Percentiles rank a stretch among this genome's conserved stretches.
phyloP scores from a whole-genome alignment of 2,113 vertebrate species.

The Thinocorus orbignyianus region DNA sequence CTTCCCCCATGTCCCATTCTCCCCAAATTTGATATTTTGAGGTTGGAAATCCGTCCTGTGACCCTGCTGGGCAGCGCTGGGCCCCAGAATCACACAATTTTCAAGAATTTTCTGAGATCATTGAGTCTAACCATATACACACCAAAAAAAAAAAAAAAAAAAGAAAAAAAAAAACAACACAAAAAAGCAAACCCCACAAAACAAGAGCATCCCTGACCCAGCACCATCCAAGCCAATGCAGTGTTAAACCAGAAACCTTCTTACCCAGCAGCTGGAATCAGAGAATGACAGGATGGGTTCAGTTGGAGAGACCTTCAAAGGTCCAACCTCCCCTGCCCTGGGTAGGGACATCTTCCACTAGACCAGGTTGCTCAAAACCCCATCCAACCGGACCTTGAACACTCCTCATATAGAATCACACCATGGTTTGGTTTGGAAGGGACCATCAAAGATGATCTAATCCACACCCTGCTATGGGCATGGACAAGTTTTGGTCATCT shows the following conservation, averaged over 20 bases:
- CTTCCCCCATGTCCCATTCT: background rate
- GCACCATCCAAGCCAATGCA: too few relatives aligned
- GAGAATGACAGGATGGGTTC: background rate
- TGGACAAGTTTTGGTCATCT: too few relatives aligned
- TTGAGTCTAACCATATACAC: too few relatives aligned
- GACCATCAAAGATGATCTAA: too few relatives aligned
- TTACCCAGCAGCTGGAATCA: background rate
- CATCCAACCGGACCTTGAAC: background rate
- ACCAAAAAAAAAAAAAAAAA: too few relatives aligned
- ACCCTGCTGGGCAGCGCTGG: accelerated
- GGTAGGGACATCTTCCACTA: background rate
- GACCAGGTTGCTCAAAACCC: background rate
- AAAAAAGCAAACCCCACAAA: too few relatives aligned
- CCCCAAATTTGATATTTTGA: background rate
- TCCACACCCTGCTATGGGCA: too few relatives aligned
- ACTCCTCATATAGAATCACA: too few relatives aligned
- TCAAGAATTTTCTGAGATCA: too few relatives aligned
- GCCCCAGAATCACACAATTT: background rate
- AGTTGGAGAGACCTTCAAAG: background rate
- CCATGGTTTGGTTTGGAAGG: too few relatives aligned
- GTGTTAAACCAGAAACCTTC: background rate
- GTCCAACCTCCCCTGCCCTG: background rate
- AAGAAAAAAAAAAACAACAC: too few relatives aligned
- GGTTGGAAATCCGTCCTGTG: background rate
- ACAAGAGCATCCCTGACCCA: background rate